Base-by-base conservation (phyloP, 2,888 invertebrate genomes). In the Conchocele bisecta region DNA sequence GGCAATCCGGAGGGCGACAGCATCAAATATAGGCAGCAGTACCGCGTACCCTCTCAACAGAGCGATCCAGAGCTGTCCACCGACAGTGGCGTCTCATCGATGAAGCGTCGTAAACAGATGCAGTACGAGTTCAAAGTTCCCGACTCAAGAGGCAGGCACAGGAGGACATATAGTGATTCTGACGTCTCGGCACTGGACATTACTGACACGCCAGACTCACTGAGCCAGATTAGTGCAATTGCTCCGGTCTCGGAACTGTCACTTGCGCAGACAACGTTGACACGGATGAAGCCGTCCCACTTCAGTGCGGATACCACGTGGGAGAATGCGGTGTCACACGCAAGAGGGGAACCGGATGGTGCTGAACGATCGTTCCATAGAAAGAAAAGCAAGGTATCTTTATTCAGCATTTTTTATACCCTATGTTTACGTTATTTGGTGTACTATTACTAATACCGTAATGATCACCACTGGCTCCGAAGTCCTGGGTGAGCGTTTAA, bases 331-430 rank as follows among this genome's bases (percentile, higher is more conserved):
- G 87, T 89, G 2, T 75, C 84, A 15, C 79, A 77, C 37, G 87
- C 86, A 6, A 73, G 89, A 51, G 89, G 89, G 24, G 82, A 86
- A 41, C 89, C 89, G 22, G 89, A 89, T 79, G 89, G 89, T 3
- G 87, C 88, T 7, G 88, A 88, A 41, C 81, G 70, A 57, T 86
- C 83, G 9, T 83, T 84, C 28, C 75, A 71, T 39, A 72, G 66
- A 31, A 83, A 81, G 61, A 76, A 66, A 26, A 79, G 83, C 57
- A 77, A 81, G 63, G 48, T 54, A 11, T 70, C 66, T 26, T 20
- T 75, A n/a, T n/a, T n/a, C n/a, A n/a, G n/a, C n/a, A n/a, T n/a
- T n/a, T n/a, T n/a, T n/a, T n/a, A n/a, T n/a, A n/a, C n/a, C n/a
- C n/a, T n/a, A n/a, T n/a, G n/a, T n/a, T n/a, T n/a, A n/a, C n/a